Evolutionary conservation across 2,113 vertebrate genomes (phyloP).

Genomic region (Choloepus hoffmanni): DNA sequence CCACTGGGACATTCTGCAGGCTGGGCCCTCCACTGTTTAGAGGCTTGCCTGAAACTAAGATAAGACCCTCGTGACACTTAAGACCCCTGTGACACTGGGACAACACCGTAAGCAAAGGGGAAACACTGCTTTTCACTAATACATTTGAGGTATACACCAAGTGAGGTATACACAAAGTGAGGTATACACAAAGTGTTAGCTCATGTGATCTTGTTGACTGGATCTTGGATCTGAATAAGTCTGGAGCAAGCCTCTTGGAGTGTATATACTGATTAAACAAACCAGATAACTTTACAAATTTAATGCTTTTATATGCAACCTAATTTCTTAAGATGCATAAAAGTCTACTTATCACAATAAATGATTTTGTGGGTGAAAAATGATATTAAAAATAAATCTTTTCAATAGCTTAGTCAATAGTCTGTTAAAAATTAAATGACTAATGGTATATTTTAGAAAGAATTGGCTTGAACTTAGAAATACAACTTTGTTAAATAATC

Average conservation of each 20-base stretch:
- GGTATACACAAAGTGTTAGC: neutral
- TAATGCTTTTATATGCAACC: neutral
- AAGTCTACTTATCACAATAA: neutral
- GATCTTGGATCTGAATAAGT: neutral
- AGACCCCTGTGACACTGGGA: too few species aligned
- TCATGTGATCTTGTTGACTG: neutral
- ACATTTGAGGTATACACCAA: neutral
- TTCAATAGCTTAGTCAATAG: neutral
- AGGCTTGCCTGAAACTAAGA: neutral
- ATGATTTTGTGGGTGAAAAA: neutral
- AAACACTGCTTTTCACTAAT: constrained; percentile 64
- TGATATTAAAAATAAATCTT: neutral
- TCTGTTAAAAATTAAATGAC: constrained; percentile 28
- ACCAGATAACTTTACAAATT: neutral
- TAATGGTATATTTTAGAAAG: neutral
- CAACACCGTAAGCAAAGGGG: neutral
- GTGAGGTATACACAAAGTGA: too few species aligned
- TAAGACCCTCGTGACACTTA: too few species aligned
- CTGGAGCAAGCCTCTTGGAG: neutral
- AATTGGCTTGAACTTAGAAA: neutral
- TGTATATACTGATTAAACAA: neutral
- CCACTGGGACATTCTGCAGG: accelerated
- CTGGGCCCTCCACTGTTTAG: accelerated
- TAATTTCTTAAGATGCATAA: neutral
- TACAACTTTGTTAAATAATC: neutral